Base-by-base conservation (phyloP, 2,888 invertebrate genomes). In the Halictus quadricinctus region DNA sequence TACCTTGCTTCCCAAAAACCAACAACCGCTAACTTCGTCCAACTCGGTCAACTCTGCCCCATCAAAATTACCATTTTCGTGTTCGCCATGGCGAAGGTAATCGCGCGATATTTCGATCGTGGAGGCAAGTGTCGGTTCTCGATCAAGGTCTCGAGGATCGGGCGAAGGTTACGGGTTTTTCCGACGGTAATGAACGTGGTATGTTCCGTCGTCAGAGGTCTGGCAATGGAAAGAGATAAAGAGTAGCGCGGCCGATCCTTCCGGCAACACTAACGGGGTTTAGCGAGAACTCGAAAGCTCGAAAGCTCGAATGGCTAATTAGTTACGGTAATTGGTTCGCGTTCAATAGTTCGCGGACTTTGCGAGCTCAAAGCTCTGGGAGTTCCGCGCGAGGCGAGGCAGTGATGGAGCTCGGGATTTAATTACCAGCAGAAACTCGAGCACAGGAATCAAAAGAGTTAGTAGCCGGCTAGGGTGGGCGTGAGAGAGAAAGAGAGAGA, bases 291-390 rank as follows among this genome's bases (percentile, higher is more conserved):
- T 90, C 85, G 66, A 83, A 85, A 88, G 84, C 87, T 84, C 72
- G 79, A 85, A 79, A 80, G 80, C 87, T 81, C 87, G 89, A 90
- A 89, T 89, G 86, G 88, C 85, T 90, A 90, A 90, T 90, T 90
- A 90, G 90, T 89, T 89, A 90, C 88, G 86, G 89, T 89, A 90
- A 90, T 90, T 90, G 90, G 88, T 88, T 89, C 87, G 81, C 86
- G 89, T 90, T 90, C 90, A 90, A 90, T 90, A 90, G 90, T 90
- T 90, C 80, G 81, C 83, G 83, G 85, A 90, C 88, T 90, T 88
- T 88, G 84, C 84, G 50, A 89, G 84, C 88, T 88, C 88, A 90
- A 88, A 90, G 90, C 90, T 85, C 87, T 72, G 78, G 29, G 58
- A 80, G 72, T 41, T 54, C 60, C 21, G 48, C n/a, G 36, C 41